These are phyloP conservation scores for Caenorhabditis imperialis DNA, from an alignment of 2,888 invertebrate genomes.

Conservation along the genomic window DNA sequence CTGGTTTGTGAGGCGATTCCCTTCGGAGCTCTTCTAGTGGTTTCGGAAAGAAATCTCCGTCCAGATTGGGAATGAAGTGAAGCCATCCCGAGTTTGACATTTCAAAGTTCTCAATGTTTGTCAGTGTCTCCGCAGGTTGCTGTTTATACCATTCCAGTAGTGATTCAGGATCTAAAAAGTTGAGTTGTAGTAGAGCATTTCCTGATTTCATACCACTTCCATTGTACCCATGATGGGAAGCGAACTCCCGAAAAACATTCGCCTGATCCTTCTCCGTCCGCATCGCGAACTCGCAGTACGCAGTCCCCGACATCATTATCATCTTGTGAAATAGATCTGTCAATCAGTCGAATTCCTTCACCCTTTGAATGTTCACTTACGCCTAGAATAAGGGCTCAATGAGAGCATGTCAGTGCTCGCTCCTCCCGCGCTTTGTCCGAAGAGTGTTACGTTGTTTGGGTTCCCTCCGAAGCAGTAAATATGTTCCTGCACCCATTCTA, in stretches of 20 bases:
- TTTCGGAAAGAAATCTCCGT: slow-evolving; percentile 66
- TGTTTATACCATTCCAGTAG: slow-evolving; percentile 10
- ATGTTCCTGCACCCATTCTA: slow-evolving; percentile 40
- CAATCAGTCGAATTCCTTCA: not conserved
- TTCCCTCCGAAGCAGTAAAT: slow-evolving; percentile 33
- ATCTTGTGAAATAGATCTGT: slow-evolving; percentile 64
- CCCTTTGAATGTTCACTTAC: slow-evolving; percentile 13
- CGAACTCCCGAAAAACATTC: slow-evolving; percentile 53
- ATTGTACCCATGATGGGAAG: slow-evolving; percentile 47
- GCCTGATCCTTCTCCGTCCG: slow-evolving; percentile 47
- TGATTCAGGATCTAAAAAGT: not conserved
- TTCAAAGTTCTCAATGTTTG: not conserved
- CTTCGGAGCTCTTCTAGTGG: slow-evolving; percentile 53
- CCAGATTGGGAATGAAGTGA: slow-evolving; percentile 54
- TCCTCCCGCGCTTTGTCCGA: slow-evolving; percentile 47
- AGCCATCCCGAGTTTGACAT: not conserved
- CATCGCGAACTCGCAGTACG: slow-evolving; percentile 57
- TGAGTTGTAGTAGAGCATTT: too few species aligned
- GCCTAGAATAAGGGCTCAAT: slow-evolving; percentile 65
- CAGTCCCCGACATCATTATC: slow-evolving; percentile 64
- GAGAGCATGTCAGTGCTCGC: slow-evolving; percentile 53
- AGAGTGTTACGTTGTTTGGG: slow-evolving; percentile 28
- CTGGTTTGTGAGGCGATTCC: slow-evolving; percentile 52
- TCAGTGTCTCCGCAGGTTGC: not conserved
- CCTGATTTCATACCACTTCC: slow-evolving; percentile 25